phyloP scores from a whole-genome alignment of 2,888 invertebrate genomes.

The Nemoura dubitans region DNA sequence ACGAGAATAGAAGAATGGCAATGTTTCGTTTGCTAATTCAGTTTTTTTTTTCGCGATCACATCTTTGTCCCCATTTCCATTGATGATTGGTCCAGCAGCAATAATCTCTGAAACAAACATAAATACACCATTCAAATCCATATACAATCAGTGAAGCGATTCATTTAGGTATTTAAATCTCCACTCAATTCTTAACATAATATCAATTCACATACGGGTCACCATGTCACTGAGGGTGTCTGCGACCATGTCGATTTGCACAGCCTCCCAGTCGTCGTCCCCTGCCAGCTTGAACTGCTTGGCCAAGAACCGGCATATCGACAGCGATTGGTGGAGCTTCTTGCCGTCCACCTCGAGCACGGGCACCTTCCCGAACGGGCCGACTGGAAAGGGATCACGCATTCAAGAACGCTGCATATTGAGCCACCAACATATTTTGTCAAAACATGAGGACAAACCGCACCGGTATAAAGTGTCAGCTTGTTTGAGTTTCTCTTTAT shows the following conservation, averaged over 20 bases:
- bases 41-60: constrained; percentile 60
- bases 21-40: constrained; percentile 62
- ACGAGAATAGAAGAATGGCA: constrained; percentile 67
- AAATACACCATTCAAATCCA: background rate
- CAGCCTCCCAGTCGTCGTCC: constrained; percentile 65
- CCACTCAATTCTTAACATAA: no score
- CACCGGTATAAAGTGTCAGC: no score
- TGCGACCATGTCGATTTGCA: constrained; percentile 70
- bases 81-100: background rate
- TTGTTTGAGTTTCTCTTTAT: no score
- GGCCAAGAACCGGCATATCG: constrained; percentile 71
- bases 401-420: no score
- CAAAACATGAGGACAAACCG: no score
- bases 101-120: background rate
- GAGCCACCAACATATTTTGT: no score
- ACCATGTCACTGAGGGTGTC: constrained; percentile 71
- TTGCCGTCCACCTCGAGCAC: constrained; percentile 71
- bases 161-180: background rate
- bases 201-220: constrained; percentile 59
- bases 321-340: constrained; percentile 66
- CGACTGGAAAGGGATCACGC: constrained; percentile 58
- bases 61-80: background rate
- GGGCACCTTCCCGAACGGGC: constrained; percentile 73
- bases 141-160: background rate
- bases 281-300: constrained; percentile 68